phyloP scores from a whole-genome alignment of 92 coral and sea anemone species.

The Actinostola sp. region DNA sequence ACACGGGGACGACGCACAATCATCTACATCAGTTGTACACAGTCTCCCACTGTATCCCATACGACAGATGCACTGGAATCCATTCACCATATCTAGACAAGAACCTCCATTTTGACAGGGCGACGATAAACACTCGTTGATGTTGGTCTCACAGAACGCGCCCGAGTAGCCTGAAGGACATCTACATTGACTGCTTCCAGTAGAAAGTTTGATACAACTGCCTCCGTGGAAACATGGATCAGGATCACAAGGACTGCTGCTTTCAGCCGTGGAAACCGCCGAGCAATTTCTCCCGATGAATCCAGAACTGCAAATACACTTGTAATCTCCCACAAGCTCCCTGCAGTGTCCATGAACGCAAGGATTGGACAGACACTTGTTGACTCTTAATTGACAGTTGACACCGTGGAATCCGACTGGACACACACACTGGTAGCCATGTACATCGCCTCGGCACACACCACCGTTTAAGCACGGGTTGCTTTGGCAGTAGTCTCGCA shows the following conservation, averaged over 20 bases:
- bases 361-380: conserved; percentile 84
- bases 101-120: conserved; percentile 76
- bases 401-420: conserved; percentile 81
- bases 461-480: conserved; percentile 87
- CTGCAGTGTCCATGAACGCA: conserved; percentile 85
- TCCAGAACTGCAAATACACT: conserved; percentile 72
- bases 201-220: conserved; percentile 54
- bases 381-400: conserved; percentile 60
- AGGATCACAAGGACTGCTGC: conserved; percentile 52
- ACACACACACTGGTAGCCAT: conserved; percentile 79
- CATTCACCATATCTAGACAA: conserved; percentile 87
- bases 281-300: conserved; percentile 89
- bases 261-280: conserved; percentile 10
- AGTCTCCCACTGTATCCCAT: conserved; percentile 75
- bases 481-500: conserved; percentile 71
- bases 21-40: conserved; percentile 57
- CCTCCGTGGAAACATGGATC: conserved; percentile 89
- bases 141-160: conserved; percentile 79
- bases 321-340: conserved; percentile 81
- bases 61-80: conserved; percentile 90
- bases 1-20: conserved; percentile 84
- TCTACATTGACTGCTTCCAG: conserved; percentile 60
- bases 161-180: conserved; percentile 90
- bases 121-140: conserved; percentile 86
- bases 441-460: conserved; percentile 70